Evolutionary conservation across 1,140 invertebrate genomes (phyloP), one percentile per base, ranked within the genome.

Genomic region (Epicauta chinensis): DNA sequence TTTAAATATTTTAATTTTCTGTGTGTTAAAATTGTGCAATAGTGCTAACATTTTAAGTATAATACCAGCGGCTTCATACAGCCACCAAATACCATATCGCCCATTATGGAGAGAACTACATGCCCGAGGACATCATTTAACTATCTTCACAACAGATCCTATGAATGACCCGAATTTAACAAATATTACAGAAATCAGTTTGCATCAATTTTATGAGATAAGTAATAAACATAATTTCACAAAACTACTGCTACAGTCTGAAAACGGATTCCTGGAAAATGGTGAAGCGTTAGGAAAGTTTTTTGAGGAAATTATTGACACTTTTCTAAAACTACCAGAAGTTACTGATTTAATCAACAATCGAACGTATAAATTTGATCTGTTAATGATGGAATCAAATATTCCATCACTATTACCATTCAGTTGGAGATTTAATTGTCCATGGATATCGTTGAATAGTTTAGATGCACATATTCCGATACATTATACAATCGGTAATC

Each of bases 81-180:
- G 75, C 54, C 74, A 77, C 36, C 71, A 73, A 52, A 62, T 72
- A 13, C 63, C 73, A n/a, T 70, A 62, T 37, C 53, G 56, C 12
- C 52, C 62, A 14, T 48, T 77, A 29, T 64, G 68, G 35, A 55
- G 46, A 29, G 53, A 58, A 38, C 17, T 64, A 35, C 55, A 47
- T 13, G 52, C 47, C 15, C 64, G 69, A 29, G 76, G 76, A 1
- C 76, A 78, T 39, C 51, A 78, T 23, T 37, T 78, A 0, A 69
- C 73, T 0, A 43, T 73, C 0, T 51, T 75, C 2, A 75, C 74
- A 0, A 53, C 63, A 3, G 32, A 65, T 43, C 71, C 71, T 0
- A 48, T 68, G 7, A 63, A 63, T 7, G 51, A 65, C 11, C 40
- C 51, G 2, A 53, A 45, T 5, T 40, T 66, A 7, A 61, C 43